Evolutionary conservation across 2,888 invertebrate species (phyloP).

Genomic region (Scaptomyza caliginosa): DNA sequence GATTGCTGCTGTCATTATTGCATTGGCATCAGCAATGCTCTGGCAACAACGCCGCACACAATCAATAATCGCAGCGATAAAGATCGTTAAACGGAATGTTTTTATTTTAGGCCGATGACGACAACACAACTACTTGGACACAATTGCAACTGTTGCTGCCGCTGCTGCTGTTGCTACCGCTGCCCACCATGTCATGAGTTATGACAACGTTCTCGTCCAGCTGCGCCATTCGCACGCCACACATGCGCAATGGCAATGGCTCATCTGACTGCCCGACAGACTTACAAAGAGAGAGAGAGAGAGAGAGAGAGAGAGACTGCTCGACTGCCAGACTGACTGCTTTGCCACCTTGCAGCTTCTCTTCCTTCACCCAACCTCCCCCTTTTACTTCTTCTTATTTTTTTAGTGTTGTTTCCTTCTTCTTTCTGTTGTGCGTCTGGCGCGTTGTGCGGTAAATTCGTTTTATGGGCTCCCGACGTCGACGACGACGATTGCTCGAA

Average conservation of each 20-base stretch:
- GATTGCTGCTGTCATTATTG: constrained; percentile 27
- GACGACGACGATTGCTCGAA: constrained; percentile 45
- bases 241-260: constrained; percentile 69
- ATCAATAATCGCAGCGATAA: constrained; percentile 84
- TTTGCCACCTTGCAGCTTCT: constrained; percentile 14
- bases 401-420: neutral
- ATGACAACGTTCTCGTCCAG: constrained; percentile 54
- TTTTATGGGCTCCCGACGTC: constrained; percentile 77
- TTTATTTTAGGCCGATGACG: constrained; percentile 71
- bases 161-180: constrained; percentile 26
- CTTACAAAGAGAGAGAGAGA: constrained; percentile 23
- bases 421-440: constrained; percentile 57
- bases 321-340: constrained; percentile 17
- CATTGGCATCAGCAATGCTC: constrained; percentile 4
- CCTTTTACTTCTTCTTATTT: constrained; percentile 3
- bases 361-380: constrained; percentile 10
- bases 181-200: constrained; percentile 33
- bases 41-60: constrained; percentile 56
- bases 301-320: constrained; percentile 1
- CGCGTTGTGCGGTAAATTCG: constrained; percentile 81
- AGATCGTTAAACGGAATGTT: constrained; percentile 82
- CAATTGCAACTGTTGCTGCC: constrained; percentile 59
- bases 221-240: constrained; percentile 70
- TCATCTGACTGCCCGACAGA: constrained; percentile 55
- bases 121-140: constrained; percentile 43